Conservation (phyloP, 1,140 invertebrate genomes). For the Saccostrea echinata region DNA sequence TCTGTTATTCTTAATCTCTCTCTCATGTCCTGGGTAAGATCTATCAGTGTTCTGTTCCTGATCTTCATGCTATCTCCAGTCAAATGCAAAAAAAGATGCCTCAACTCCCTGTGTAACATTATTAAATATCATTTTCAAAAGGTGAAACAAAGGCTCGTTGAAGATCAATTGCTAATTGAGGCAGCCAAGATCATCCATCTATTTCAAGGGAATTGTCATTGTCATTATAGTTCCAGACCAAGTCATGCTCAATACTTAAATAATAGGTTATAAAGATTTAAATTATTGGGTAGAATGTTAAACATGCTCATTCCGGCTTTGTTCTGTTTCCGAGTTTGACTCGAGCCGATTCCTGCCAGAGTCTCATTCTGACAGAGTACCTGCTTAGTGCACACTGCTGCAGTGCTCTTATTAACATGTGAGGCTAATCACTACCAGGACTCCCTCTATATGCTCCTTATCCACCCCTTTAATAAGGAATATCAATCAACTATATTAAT, state of each 20-base stretch:
- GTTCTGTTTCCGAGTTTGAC: not conserved
- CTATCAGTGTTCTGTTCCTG: constrained; percentile 23
- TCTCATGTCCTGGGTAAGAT: not conserved
- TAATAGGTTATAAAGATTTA: constrained; percentile 30
- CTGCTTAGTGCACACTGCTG: not conserved
- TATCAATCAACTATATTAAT: not conserved
- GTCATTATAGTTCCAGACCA: constrained; percentile 6
- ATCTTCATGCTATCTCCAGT: constrained; percentile 7
- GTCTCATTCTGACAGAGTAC: not conserved
- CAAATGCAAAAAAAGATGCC: constrained; percentile 42
- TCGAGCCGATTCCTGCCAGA: constrained; percentile 7
- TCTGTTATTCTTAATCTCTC: not conserved
- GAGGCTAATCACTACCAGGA: not conserved
- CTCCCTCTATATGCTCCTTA: not conserved
- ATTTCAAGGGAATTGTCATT: not conserved
- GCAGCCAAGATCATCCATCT: constrained; percentile 4
- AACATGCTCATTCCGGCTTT: constrained; percentile 23
- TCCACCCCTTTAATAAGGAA: not conserved
- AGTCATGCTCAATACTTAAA: constrained; percentile 8
- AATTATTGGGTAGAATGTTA: constrained; percentile 6
- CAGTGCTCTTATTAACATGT: not conserved
- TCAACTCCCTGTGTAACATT: constrained; percentile 37
- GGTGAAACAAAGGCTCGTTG: constrained; percentile 10
- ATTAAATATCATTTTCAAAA: constrained; percentile 37
- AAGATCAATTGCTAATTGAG: constrained; percentile 32